These are phyloP conservation scores for Cartodere bifasciata DNA, from an alignment of 2,888 invertebrate species.

Conservation along the genomic window DNA sequence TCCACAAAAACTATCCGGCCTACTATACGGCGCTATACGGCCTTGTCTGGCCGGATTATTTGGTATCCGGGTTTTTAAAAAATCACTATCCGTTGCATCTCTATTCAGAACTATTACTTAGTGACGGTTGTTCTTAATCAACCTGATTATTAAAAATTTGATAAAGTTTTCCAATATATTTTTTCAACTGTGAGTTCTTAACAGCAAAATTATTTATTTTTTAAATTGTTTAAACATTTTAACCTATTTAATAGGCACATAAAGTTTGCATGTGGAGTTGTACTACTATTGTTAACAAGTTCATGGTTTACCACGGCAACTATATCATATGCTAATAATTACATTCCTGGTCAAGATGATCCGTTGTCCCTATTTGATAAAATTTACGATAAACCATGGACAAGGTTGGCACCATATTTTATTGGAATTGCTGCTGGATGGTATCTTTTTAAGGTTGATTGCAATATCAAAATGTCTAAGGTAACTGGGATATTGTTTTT, in stretches of 20 bases:
- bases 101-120: too few relatives aligned
- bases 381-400: conserved; percentile 85
- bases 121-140: too few relatives aligned
- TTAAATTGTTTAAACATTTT: too few relatives aligned
- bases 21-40: too few relatives aligned
- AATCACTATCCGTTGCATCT: too few relatives aligned
- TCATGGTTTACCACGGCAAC: conserved; percentile 71
- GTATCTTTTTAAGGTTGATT: conserved; percentile 69
- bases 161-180: too few relatives aligned
- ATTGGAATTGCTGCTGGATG: conserved; percentile 77
- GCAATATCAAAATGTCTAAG: conserved; percentile 60
- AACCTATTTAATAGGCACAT: conserved; percentile 56
- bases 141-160: too few relatives aligned
- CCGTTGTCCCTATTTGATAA: conserved; percentile 76
- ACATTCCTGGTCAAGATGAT: conserved; percentile 66
- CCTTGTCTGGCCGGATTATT: too few relatives aligned
- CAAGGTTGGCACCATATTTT: conserved; percentile 69
- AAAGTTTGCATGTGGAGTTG: conserved; percentile 55
- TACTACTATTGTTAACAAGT: conserved; percentile 54
- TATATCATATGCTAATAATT: conserved; percentile 66
- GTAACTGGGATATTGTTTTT: conserved; percentile 33
- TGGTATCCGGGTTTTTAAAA: too few relatives aligned
- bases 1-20: too few relatives aligned
- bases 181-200: too few relatives aligned
- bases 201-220: too few relatives aligned